A percentile compares a stretch with the other conserved stretches of the same genome.
phyloP scores from a whole-genome alignment of 2,888 invertebrate genomes.

The Hydraecia micacea region DNA sequence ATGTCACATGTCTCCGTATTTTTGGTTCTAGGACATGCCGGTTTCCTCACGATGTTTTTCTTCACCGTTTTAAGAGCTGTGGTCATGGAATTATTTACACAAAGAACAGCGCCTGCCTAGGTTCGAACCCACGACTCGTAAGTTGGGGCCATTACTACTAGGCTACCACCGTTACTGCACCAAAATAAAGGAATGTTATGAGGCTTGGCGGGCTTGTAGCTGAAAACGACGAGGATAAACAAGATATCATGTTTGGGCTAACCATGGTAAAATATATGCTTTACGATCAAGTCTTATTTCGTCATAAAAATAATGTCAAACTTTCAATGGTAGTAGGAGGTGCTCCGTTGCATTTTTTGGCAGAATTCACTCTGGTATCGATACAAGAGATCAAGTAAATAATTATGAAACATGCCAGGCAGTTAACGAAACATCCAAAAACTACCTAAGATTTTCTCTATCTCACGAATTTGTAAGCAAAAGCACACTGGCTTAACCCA shows the following conservation, averaged over 20 bases:
- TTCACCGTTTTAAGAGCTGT: neutral
- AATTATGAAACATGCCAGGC: neutral
- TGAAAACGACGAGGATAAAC: neutral
- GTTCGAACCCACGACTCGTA: too few relatives aligned
- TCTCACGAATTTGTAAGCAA: constrained; percentile 15
- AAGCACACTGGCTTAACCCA: constrained; percentile 6
- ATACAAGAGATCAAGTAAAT: neutral
- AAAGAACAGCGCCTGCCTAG: too few relatives aligned
- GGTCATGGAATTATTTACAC: neutral
- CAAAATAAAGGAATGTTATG: too few relatives aligned
- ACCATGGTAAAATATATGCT: neutral
- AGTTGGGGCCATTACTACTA: too few relatives aligned
- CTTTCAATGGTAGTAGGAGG: neutral
- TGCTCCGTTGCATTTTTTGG: neutral
- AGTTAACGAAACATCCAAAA: neutral
- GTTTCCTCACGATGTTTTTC: too few relatives aligned
- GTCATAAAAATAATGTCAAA: neutral
- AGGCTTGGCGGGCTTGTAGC: neutral
- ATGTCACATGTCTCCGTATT: neutral
- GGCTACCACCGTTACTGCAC: neutral
- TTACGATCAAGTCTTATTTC: neutral
- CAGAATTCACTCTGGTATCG: neutral
- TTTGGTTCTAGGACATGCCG: neutral
- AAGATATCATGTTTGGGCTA: neutral
- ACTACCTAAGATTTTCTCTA: neutral